Percentiles rank a stretch among this genome's conserved stretches.
Evolutionary conservation across 2,113 vertebrate genomes (phyloP).

Genomic region (Enhydra lutris): DNA sequence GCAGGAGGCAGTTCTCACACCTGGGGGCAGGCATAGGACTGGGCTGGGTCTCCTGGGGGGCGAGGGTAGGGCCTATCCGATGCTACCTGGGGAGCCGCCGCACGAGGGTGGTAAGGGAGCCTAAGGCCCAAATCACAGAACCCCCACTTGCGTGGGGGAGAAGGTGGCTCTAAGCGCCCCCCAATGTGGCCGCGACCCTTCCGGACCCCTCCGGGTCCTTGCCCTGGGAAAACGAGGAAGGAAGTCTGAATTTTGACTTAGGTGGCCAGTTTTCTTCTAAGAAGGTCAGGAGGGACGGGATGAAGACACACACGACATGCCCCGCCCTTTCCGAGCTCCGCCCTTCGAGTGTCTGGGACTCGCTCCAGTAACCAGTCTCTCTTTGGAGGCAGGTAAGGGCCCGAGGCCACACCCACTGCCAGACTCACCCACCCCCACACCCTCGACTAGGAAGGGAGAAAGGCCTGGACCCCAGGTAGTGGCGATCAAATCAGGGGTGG

Average conservation of each 20-base stretch:
- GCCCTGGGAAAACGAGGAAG: not conserved
- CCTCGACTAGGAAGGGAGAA: not conserved
- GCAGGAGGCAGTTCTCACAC: slow-evolving; percentile 94
- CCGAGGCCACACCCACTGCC: not conserved
- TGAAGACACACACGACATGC: not conserved
- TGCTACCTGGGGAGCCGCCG: not conserved
- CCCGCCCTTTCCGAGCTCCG: not conserved
- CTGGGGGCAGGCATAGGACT: slow-evolving; percentile 68
- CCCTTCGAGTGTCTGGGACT: not conserved
- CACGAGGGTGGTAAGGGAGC: not conserved
- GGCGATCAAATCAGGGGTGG: not conserved
- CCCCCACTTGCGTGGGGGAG: not conserved
- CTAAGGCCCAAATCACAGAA: not conserved
- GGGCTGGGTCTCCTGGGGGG: not conserved
- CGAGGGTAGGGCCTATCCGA: not conserved
- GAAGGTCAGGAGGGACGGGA: no score
- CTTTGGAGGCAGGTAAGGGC: not conserved
- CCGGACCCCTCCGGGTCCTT: not conserved
- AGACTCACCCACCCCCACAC: not conserved
- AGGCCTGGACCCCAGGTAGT: not conserved
- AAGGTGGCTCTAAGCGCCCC: not conserved
- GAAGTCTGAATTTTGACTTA: not conserved
- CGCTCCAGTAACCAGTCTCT: not conserved
- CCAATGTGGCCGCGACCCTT: not conserved
- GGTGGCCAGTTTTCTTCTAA: not conserved